Conservation (phyloP, 2,113 vertebrate genomes). For the Nycticryphes semicollaris region DNA sequence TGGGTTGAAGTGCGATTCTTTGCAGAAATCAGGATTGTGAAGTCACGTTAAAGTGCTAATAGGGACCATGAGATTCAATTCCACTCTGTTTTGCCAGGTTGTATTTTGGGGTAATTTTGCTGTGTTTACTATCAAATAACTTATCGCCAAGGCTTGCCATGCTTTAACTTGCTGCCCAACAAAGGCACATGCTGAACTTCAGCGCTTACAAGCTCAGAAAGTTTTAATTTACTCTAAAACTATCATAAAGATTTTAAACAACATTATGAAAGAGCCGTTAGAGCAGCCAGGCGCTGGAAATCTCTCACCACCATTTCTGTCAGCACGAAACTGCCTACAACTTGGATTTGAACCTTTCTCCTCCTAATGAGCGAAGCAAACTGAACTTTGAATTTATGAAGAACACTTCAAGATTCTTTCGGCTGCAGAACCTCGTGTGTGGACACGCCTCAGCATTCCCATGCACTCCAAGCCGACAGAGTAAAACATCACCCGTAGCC, state of each 20-base stretch:
- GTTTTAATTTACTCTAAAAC: not conserved
- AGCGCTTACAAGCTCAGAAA: not conserved
- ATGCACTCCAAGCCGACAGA: not conserved
- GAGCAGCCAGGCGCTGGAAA: not conserved
- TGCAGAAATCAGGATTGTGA: not conserved
- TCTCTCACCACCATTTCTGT: conserved; percentile 36
- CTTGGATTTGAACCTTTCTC: not conserved
- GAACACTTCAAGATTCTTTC: not conserved
- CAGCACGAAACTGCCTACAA: not conserved
- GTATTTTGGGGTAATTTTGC: not conserved
- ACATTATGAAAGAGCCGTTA: not conserved
- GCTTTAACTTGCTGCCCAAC: not conserved
- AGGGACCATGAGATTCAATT: not conserved
- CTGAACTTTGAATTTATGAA: not conserved
- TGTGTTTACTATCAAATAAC: not conserved
- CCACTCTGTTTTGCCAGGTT: not conserved
- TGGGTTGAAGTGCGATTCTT: not conserved
- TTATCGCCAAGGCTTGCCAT: not conserved
- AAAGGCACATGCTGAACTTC: not conserved
- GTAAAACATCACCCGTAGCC: conserved; percentile 19
- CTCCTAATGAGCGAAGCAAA: not conserved
- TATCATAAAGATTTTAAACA: not conserved
- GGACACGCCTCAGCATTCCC: conserved; percentile 14
- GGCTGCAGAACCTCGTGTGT: not conserved
- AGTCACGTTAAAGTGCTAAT: not conserved